These are phyloP conservation scores for Xiphophorus couchianus DNA, from an alignment of 2,113 vertebrate species.

Conservation along the genomic window DNA sequence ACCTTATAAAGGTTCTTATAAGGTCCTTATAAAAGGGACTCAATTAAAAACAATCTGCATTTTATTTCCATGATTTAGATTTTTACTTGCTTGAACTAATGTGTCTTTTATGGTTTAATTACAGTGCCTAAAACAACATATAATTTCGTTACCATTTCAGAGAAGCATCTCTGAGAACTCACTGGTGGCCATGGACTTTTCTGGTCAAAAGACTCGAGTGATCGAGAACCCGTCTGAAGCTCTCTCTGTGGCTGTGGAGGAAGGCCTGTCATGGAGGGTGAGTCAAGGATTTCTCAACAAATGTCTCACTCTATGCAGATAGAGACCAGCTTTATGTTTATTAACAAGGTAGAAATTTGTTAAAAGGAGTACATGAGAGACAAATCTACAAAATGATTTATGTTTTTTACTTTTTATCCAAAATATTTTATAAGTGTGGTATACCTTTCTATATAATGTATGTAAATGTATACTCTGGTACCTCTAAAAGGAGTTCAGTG, in stretches of 20 bases:
- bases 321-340: background rate
- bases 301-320: background rate
- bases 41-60: background rate
- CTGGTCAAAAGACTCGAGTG: slow-evolving; percentile 91
- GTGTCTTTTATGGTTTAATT: background rate
- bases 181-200: slow-evolving; percentile 98
- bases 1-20: background rate
- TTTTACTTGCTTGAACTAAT: background rate
- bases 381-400: too few relatives aligned
- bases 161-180: slow-evolving; percentile 98
- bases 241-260: slow-evolving; percentile 93
- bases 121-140: background rate
- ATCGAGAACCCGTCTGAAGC: slow-evolving; percentile 97
- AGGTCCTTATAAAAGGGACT: background rate
- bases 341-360: background rate
- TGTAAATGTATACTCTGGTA: too few relatives aligned
- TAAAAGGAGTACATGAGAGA: too few relatives aligned
- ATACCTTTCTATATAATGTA: too few relatives aligned
- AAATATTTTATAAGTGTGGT: too few relatives aligned
- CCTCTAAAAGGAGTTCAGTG: too few relatives aligned
- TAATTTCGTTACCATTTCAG: slow-evolving; percentile 75
- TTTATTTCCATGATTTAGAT: background rate
- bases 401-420: too few relatives aligned
- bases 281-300: slow-evolving; percentile 2
- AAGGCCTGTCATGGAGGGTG: slow-evolving; percentile 97